Evolutionary conservation across 2,888 invertebrate species (phyloP), one percentile per base, ranked within the genome.

Genomic region (Nowickia ferox): DNA sequence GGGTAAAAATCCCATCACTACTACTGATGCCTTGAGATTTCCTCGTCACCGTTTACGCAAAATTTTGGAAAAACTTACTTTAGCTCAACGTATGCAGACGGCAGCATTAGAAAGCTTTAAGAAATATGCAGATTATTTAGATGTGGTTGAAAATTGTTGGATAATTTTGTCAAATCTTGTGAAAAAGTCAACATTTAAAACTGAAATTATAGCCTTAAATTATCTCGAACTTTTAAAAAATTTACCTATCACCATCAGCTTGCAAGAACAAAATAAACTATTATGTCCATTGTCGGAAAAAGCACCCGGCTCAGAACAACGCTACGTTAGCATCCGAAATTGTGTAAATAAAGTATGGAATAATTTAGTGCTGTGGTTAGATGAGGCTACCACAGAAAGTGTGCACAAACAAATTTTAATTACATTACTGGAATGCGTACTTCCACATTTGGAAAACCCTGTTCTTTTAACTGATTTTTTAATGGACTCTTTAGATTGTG

Each of bases 391-490:
- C 88, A 94, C 96, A 40, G 92, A 93, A n/a, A 93, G 94, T 57
- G 94, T 95, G 3, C 97, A 97, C 90, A 96, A 96, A 79, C 96
- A 96, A 88, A 94, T 98, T 75, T 93, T 98, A 57, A 94, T 97
- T 86, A 94, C 97, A 75, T 93, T 99, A 13, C 94, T 98, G 71
- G 97, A 98, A 91, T 94, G 96, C 76, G 95, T 98, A 40, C 94
- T 98, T 93, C 95, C 96, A 19, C 95, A 97, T 92, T 94, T 98
- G 88, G 94, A 95, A 53, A 96, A 96, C 89, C 98, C 98, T 11
- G 94, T 97, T 76, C 93, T 97, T 84, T 94, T 98, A 88, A 97
- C 98, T 2, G 98, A 98, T 92, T 98, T 98, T 93, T 94, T 99
- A 30, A 97, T 98, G 94, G 96, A 97, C 90, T 97, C 97, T 1